phyloP scores from a whole-genome alignment of 1,140 invertebrate species.

The Apis laboriosa region DNA sequence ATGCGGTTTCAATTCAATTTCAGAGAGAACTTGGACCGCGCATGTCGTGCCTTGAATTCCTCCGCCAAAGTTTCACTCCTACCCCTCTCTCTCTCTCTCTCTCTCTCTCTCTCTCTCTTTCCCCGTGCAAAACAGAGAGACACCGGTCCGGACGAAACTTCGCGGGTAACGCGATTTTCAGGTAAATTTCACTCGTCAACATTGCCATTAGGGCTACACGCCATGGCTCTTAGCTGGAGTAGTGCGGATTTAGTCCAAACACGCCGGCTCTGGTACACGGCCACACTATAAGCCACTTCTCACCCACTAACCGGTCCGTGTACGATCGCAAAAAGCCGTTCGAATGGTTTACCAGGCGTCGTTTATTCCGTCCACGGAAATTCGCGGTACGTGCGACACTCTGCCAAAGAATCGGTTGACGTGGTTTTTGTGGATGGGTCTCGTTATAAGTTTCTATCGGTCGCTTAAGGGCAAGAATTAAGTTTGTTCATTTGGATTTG shows the following conservation, averaged over 20 bases:
- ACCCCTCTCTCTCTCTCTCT: too few species aligned
- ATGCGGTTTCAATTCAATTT: slow-evolving; percentile 55
- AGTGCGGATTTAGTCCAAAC: slow-evolving; percentile 51
- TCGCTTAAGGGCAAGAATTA: too few species aligned
- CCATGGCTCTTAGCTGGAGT: slow-evolving; percentile 68
- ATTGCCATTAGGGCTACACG: slow-evolving; percentile 70
- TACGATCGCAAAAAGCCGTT: slow-evolving; percentile 22
- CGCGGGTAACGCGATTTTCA: slow-evolving; percentile 68
- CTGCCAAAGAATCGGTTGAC: neutral
- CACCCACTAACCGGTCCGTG: neutral
- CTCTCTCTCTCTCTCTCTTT: slow-evolving; percentile 11
- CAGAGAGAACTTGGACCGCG: slow-evolving; percentile 2
- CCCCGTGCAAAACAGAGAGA: slow-evolving; percentile 32
- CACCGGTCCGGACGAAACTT: slow-evolving; percentile 62
- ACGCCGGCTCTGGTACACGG: slow-evolving; percentile 26
- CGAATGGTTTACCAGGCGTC: neutral
- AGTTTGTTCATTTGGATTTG: neutral
- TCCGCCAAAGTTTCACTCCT: slow-evolving; percentile 17
- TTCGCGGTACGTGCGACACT: neutral
- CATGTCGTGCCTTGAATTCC: slow-evolving; percentile 7
- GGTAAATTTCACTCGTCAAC: slow-evolving; percentile 66
- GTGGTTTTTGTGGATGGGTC: neutral
- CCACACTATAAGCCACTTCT: slow-evolving; percentile 41
- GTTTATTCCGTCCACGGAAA: slow-evolving; percentile 7
- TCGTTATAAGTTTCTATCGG: neutral